phyloP scores from a whole-genome alignment of 1,140 invertebrate genomes.

The Dendrolimus kikuchii region DNA sequence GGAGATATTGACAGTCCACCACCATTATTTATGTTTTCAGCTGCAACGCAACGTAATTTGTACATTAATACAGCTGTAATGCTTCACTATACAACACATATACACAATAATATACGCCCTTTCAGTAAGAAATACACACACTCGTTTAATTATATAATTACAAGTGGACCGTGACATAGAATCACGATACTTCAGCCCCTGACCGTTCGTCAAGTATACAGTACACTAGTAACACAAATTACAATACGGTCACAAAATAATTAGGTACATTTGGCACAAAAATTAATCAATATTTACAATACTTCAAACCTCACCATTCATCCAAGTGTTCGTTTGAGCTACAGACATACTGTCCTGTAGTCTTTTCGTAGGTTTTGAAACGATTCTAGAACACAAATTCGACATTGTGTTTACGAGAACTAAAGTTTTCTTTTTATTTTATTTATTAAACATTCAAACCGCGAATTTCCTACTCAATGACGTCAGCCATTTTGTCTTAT shows the following conservation, averaged over 20 bases:
- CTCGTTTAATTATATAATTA: too few relatives aligned
- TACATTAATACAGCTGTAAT: slow-evolving; percentile 2
- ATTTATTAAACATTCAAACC: slow-evolving; percentile 31
- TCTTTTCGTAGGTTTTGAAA: slow-evolving; percentile 79
- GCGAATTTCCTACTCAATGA: slow-evolving; percentile 25
- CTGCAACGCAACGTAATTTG: slow-evolving; percentile 27
- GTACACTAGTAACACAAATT: too few relatives aligned
- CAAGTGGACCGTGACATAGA: too few relatives aligned
- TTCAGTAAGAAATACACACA: too few relatives aligned
- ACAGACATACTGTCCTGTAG: slow-evolving; percentile 81
- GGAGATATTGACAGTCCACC: slow-evolving; percentile 57
- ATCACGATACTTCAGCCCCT: too few relatives aligned
- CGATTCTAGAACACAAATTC: slow-evolving; percentile 82
- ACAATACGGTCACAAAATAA: too few relatives aligned
- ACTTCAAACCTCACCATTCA: slow-evolving; percentile 80
- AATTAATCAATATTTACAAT: slow-evolving; percentile 61
- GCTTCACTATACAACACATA: too few relatives aligned
- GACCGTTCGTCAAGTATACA: too few relatives aligned
- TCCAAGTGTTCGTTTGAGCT: slow-evolving; percentile 86
- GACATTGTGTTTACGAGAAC: slow-evolving; percentile 74
- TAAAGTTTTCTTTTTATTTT: slow-evolving; percentile 50
- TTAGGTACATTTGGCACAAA: slow-evolving; percentile 11
- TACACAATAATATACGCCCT: too few relatives aligned
- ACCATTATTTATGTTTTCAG: slow-evolving; percentile 66
- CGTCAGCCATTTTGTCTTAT: slow-evolving; percentile 47